Conservation (phyloP, 2,888 invertebrate species). For the Ophion slaviceki region DNA sequence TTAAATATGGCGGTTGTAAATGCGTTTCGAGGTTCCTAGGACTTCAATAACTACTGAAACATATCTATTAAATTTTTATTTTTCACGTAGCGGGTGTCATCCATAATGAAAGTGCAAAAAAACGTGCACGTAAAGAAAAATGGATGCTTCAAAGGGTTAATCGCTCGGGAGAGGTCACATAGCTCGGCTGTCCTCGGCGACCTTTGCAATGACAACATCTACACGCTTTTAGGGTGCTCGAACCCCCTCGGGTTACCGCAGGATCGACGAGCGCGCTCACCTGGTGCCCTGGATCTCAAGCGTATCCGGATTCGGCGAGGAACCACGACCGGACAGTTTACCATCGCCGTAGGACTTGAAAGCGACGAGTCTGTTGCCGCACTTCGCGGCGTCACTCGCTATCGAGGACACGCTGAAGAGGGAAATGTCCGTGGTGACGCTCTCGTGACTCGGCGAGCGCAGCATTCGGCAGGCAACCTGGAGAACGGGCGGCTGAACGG, state of each 20-base stretch:
- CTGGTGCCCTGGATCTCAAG: slow-evolving; percentile 79
- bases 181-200: too few relatives aligned
- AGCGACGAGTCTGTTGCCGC: slow-evolving; percentile 83
- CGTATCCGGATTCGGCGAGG: slow-evolving; percentile 90
- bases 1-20: too few relatives aligned
- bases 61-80: too few relatives aligned
- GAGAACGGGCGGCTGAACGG: slow-evolving; percentile 84
- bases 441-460: slow-evolving; percentile 93
- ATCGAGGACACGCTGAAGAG: slow-evolving; percentile 91
- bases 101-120: too few relatives aligned
- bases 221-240: too few relatives aligned
- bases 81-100: too few relatives aligned
- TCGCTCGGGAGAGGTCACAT: too few relatives aligned
- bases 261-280: slow-evolving; percentile 66
- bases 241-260: not conserved
- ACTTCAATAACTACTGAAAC: too few relatives aligned
- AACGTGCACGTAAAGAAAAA: too few relatives aligned
- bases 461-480: slow-evolving; percentile 87
- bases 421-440: slow-evolving; percentile 92
- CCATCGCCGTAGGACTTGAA: slow-evolving; percentile 85
- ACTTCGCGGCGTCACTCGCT: slow-evolving; percentile 85
- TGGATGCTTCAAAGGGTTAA: too few relatives aligned
- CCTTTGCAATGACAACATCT: too few relatives aligned
- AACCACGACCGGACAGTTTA: slow-evolving; percentile 85
- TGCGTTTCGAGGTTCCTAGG: too few relatives aligned